These are phyloP conservation scores for Ibidorhyncha struthersii DNA, from an alignment of 2,113 vertebrate genomes.

Conservation along the genomic window DNA sequence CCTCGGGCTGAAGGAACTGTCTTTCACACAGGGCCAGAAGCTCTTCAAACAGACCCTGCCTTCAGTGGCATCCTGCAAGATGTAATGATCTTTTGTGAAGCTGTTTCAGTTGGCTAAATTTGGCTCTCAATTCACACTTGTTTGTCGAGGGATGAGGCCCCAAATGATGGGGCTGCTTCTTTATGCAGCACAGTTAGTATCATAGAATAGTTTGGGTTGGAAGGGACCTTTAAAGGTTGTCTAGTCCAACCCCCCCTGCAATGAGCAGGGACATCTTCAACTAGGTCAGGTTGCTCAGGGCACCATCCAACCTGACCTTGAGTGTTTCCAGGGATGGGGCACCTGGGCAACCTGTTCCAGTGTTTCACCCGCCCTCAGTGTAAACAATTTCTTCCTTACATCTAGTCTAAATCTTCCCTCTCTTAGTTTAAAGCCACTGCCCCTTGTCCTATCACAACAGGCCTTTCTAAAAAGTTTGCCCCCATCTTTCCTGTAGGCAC, in stretches of 20 bases:
- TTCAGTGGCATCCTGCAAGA: not conserved
- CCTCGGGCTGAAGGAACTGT: not conserved
- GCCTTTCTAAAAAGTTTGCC: not conserved
- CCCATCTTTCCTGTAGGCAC: not conserved
- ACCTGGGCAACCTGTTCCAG: not conserved
- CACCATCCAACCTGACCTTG: not conserved
- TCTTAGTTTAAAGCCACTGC: not conserved
- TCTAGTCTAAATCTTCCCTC: not conserved
- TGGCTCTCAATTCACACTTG: not conserved
- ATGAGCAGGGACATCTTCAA: not conserved
- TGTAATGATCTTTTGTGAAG: not conserved
- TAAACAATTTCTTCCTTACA: not conserved
- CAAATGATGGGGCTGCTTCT: not conserved
- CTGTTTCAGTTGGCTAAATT: not conserved
- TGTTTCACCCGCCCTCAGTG: not conserved
- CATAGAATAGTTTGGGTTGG: not conserved
- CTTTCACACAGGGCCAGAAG: not conserved
- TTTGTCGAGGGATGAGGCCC: not conserved
- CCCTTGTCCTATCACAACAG: not conserved
- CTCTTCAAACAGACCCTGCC: conserved; percentile 5
- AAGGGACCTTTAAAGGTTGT: not conserved
- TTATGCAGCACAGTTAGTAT: not conserved
- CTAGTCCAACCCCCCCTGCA: not conserved
- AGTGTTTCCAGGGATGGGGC: not conserved
- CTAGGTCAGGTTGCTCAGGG: not conserved